Conservation (phyloP, 2,888 invertebrate genomes). For the Drosophila fulvimacula region DNA sequence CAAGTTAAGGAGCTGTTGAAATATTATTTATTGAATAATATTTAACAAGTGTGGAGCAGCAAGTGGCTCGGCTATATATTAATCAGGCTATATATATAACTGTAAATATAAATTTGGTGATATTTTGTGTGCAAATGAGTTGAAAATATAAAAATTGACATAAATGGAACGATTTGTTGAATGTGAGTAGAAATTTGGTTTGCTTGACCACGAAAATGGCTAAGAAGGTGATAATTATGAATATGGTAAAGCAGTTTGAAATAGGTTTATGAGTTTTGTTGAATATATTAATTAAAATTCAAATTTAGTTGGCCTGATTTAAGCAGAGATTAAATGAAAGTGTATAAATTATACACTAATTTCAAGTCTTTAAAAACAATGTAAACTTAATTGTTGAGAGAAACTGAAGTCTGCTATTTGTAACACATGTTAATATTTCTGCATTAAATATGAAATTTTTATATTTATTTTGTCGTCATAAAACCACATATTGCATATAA, state of each 20-base stretch:
- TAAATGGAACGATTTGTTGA: background rate
- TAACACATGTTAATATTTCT: no score
- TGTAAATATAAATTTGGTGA: background rate
- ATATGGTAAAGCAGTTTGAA: background rate
- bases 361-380: no score
- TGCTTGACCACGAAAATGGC: background rate
- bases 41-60: conserved; percentile 21
- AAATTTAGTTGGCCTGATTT: background rate
- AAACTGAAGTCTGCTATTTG: background rate
- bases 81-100: background rate
- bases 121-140: conserved; percentile 1
- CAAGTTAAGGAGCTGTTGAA: conserved; percentile 53
- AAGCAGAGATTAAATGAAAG: background rate
- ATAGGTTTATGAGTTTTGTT: background rate
- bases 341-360: background rate
- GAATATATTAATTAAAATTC: background rate
- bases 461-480: no score
- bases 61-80: conserved; percentile 1
- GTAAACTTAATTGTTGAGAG: background rate
- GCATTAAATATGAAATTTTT: no score
- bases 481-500: no score
- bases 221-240: background rate
- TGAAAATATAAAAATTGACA: background rate
- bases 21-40: conserved; percentile 54
- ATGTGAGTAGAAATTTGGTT: background rate